Conservation (phyloP, 2,888 invertebrate species). For the Scaptomyza flava region DNA sequence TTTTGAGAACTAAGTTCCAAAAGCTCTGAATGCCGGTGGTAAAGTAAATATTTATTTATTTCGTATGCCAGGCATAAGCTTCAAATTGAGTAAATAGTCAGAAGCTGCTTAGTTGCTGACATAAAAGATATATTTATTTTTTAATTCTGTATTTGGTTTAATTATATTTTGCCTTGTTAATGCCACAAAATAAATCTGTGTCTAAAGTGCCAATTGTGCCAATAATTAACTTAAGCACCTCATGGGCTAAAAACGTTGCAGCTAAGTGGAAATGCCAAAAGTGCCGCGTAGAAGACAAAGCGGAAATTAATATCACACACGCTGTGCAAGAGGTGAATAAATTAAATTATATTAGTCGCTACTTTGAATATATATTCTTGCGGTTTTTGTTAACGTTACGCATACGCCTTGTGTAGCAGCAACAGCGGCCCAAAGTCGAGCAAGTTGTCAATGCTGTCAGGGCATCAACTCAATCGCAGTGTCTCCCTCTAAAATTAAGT, state of each 20-base stretch:
- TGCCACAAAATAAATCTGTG: slow-evolving; percentile 26
- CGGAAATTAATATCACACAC: slow-evolving; percentile 63
- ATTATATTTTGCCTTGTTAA: background rate
- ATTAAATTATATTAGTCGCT: slow-evolving; percentile 67
- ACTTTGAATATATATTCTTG: slow-evolving; percentile 50
- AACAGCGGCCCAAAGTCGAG: slow-evolving; percentile 18
- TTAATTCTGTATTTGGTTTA: background rate
- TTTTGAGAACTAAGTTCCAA: slow-evolving; percentile 15
- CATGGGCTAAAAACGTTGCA: slow-evolving; percentile 47
- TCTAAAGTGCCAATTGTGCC: slow-evolving; percentile 45
- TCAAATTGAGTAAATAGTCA: slow-evolving; percentile 1
- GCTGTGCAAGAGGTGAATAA: slow-evolving; percentile 56
- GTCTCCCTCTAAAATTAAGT: slow-evolving; percentile 51
- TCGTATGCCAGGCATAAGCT: background rate
- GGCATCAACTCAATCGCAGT: slow-evolving; percentile 44
- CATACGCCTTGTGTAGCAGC: slow-evolving; percentile 50
- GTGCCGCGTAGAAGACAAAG: slow-evolving; percentile 40
- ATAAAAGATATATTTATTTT: background rate
- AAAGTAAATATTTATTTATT: slow-evolving; percentile 5
- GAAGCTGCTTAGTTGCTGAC: background rate
- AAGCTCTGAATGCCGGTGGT: slow-evolving; percentile 18
- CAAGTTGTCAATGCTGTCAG: slow-evolving; percentile 51
- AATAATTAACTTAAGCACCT: slow-evolving; percentile 65
- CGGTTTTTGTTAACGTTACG: slow-evolving; percentile 43
- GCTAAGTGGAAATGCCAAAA: slow-evolving; percentile 29